Base-by-base conservation (phyloP, 2,797 vertebrate species). In the Tadarida brasiliensis region DNA sequence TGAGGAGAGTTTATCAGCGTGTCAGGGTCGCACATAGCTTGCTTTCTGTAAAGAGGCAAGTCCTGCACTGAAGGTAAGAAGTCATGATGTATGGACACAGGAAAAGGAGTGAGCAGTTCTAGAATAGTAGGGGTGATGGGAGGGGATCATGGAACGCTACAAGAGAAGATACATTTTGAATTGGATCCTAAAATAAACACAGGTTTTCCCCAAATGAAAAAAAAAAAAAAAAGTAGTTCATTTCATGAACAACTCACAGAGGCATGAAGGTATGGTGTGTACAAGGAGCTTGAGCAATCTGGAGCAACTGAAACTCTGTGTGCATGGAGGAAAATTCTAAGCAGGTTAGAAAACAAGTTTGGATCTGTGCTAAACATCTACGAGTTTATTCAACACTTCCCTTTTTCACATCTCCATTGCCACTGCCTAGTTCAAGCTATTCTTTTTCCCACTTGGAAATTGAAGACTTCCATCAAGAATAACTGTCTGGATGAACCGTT, bases 141-240 rank as follows among this genome's bases (percentile, higher is more conserved):
- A 93, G 22, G 2, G 10, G 22, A 39, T 81, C 33, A 63, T 14
- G 7, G 24, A 88, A 90, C 7, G 0, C 28, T 94, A 28, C 28
- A 65, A 86, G 14, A 91, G 61, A 73, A 85, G 20, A 93, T 9
- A 26, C 19, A 54, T 30, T 92, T 84, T 59, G 4, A 96, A 88
- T 47, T 81, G 68, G 47, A 2, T 73, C 20, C 35, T 76, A 77
- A 90, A 51, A 54, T 28, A 73, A 81, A 88, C 11, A 47, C 2
- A 93, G 39, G 30, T 2, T 47, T 90, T 56, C 1, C 4, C 93
- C 28, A 82, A 57, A 61, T 74, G 63, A 44, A 70, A 44, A 95
- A 65, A 70, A 44, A 95, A 65, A 57, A 67, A 67, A 67, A 67
- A 9, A 22, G 5, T 57, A 68, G 35, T 81, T 47, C 20, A 20